Evolutionary conservation across 1,140 invertebrate species (phyloP).

Genomic region (Physella acuta): DNA sequence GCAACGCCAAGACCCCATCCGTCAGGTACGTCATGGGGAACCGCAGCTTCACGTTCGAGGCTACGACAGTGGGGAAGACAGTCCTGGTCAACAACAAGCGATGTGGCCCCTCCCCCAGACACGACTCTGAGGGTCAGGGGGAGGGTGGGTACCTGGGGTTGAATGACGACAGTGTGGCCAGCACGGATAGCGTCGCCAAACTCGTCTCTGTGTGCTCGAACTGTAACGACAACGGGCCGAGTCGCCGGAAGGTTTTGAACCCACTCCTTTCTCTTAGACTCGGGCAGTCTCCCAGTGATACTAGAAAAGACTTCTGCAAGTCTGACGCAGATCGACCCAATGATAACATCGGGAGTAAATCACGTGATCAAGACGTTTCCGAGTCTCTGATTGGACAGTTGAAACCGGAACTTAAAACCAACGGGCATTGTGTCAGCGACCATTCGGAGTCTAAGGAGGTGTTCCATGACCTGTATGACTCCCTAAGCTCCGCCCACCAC

Average conservation of each 20-base stretch:
- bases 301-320: not conserved
- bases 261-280: not conserved
- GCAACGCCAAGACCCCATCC: not conserved
- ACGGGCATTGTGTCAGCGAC: too few species aligned
- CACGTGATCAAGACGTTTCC: not conserved
- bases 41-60: constrained; percentile 5
- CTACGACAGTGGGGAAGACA: constrained; percentile 6
- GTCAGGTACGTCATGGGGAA: constrained; percentile 7
- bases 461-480: not conserved
- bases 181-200: not conserved
- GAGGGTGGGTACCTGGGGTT: too few species aligned
- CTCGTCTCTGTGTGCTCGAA: not conserved
- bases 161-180: not conserved
- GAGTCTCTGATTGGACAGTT: too few species aligned
- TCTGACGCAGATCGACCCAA: not conserved
- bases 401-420: too few species aligned
- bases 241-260: not conserved
- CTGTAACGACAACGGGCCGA: not conserved
- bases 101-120: too few species aligned
- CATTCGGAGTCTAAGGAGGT: too few species aligned
- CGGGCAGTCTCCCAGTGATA: not conserved
- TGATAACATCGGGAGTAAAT: not conserved
- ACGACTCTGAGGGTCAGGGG: too few species aligned
- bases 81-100: not conserved
- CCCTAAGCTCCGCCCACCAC: not conserved